A percentile compares a stretch with the other conserved stretches of the same genome.
Evolutionary conservation across 2,113 vertebrate species (phyloP).

Genomic region (Coryphaenoides rupestris): DNA sequence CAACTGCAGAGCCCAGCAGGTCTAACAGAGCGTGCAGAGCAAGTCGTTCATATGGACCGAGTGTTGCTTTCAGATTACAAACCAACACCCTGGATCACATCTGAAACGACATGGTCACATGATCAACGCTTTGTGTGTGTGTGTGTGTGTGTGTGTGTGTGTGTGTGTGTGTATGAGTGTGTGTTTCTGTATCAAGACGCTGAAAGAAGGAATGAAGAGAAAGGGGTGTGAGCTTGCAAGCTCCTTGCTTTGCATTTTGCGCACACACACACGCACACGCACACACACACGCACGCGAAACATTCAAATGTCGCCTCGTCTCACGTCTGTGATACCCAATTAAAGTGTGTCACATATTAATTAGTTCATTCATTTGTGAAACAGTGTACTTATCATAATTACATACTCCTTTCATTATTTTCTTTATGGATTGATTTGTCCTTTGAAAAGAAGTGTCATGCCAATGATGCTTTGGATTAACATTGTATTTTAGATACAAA

Average conservation of each 20-base stretch:
- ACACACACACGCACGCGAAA: neutral
- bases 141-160: constrained; percentile 9
- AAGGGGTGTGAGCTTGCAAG: constrained; percentile 51
- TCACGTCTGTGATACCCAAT: neutral
- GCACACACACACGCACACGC: constrained; percentile 6
- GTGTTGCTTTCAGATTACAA: neutral
- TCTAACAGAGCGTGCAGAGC: neutral
- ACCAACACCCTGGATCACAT: neutral
- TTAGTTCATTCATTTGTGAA: neutral
- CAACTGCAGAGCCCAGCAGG: neutral
- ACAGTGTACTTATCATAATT: neutral
- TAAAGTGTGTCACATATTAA: neutral
- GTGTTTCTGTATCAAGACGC: neutral
- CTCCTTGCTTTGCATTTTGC: constrained; percentile 28
- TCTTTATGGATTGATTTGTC: no score
- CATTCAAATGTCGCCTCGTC: neutral
- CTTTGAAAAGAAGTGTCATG: no score
- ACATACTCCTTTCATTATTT: no score
- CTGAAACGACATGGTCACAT: neutral
- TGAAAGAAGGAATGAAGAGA: constrained; percentile 14
- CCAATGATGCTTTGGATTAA: no score
- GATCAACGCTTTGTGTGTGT: neutral
- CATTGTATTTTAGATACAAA: no score
- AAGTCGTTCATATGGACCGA: neutral
- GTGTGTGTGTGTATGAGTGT: constrained; percentile 8